phyloP scores from a whole-genome alignment of 2,113 vertebrate species.

The Malurus alboscapulatus region DNA sequence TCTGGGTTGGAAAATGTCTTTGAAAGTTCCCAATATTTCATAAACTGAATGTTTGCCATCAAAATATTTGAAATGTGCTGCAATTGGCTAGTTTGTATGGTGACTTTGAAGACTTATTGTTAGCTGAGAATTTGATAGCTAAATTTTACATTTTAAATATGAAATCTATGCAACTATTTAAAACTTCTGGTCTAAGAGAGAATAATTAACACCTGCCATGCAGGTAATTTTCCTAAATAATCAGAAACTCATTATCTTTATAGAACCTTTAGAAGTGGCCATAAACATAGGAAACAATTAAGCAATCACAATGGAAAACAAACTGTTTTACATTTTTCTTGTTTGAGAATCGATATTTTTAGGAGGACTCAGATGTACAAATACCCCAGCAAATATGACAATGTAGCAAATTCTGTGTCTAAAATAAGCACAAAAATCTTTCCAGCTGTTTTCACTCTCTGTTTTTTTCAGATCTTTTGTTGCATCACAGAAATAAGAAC shows the following conservation, averaged over 20 bases:
- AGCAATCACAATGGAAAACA: not conserved
- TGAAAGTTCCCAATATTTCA: not conserved
- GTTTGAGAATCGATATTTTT: not conserved
- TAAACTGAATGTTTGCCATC: not conserved
- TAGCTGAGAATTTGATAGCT: not conserved
- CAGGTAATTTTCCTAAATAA: not conserved
- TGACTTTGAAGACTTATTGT: not conserved
- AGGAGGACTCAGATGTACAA: not conserved
- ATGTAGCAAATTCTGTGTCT: not conserved
- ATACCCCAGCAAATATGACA: not conserved
- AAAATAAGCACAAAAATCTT: not conserved
- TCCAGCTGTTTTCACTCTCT: not conserved
- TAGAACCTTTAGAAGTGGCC: not conserved
- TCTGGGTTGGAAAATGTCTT: not conserved
- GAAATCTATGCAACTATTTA: not conserved
- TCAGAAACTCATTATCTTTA: not conserved
- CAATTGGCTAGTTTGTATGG: not conserved
- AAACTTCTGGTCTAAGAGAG: not conserved
- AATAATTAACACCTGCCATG: not conserved
- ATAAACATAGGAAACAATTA: not conserved
- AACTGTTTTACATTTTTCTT: not conserved
- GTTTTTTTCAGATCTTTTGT: not conserved
- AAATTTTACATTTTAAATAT: not conserved
- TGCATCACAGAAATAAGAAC: not conserved
- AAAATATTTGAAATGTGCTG: not conserved